These are phyloP conservation scores for Lamellibrachia columna DNA, from an alignment of 2,888 invertebrate genomes.

Conservation along the genomic window DNA sequence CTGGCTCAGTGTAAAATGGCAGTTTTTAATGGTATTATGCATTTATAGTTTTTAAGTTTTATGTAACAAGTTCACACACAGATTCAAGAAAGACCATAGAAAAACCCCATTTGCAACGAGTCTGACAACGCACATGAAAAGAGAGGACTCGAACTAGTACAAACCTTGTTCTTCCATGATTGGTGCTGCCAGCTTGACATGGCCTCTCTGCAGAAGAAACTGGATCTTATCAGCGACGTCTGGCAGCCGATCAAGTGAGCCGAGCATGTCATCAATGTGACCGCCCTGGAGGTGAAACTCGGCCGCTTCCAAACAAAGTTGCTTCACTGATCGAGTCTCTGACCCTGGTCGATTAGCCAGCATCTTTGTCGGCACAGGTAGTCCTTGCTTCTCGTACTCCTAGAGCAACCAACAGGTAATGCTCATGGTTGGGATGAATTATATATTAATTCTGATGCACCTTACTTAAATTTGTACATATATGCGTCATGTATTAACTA, in stretches of 20 bases:
- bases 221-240: constrained; percentile 43
- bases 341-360: constrained; percentile 43
- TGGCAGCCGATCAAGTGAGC: constrained; percentile 45
- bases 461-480: too few relatives aligned
- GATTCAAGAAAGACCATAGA: too few relatives aligned
- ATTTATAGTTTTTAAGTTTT: too few relatives aligned
- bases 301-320: constrained; percentile 48
- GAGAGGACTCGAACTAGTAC: neutral
- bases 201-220: constrained; percentile 46
- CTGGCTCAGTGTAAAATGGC: too few relatives aligned
- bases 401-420: constrained; percentile 24
- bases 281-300: constrained; percentile 42
- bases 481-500: too few relatives aligned
- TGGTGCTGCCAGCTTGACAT: constrained; percentile 43
- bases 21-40: too few relatives aligned
- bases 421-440: too few relatives aligned
- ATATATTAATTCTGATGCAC: too few relatives aligned
- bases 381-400: constrained; percentile 40
- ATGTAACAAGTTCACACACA: too few relatives aligned
- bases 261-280: constrained; percentile 47
- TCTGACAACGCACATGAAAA: neutral
- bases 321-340: constrained; percentile 43
- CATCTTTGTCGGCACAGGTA: constrained; percentile 41
- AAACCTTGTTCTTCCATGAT: constrained; percentile 45
- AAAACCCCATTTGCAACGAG: too few relatives aligned